Conservation (phyloP, 1,140 invertebrate genomes). For the Drosophila ercepeae region DNA sequence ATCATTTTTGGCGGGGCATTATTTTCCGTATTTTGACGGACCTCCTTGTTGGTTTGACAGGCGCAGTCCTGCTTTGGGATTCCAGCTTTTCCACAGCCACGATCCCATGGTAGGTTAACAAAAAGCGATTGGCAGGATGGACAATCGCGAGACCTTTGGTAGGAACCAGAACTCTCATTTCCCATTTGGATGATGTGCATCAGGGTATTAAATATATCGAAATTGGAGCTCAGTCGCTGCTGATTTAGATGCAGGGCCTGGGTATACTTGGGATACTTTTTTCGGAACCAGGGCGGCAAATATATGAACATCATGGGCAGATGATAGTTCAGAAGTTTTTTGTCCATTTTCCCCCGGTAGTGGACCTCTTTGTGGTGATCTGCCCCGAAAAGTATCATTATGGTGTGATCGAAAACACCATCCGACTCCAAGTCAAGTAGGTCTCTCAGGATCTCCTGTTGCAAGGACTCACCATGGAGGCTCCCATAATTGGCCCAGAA, state of each 20-base stretch:
- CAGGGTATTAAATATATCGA: conserved; percentile 90
- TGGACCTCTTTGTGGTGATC: neutral
- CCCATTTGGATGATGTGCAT: conserved; percentile 70
- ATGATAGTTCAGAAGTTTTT: conserved; percentile 91
- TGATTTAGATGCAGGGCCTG: conserved; percentile 89
- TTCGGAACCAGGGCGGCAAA: conserved; percentile 90
- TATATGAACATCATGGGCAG: conserved; percentile 93
- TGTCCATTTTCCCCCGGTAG: too few relatives aligned
- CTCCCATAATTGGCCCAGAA: neutral
- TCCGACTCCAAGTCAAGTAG: neutral
- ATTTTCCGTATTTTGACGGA: neutral
- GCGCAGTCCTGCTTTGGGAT: neutral
- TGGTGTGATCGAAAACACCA: neutral
- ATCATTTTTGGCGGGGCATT: neutral
- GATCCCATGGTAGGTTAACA: neutral
- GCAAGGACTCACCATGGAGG: neutral
- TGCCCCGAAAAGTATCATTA: neutral
- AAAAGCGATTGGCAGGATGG: neutral
- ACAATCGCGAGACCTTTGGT: neutral
- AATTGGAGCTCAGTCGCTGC: conserved; percentile 90
- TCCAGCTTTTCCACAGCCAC: neutral
- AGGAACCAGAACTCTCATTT: neutral
- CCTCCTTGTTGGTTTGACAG: neutral
- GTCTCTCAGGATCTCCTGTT: neutral
- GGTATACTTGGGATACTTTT: conserved; percentile 86